A percentile compares a stretch with the other conserved stretches of the same genome.
phyloP scores from a whole-genome alignment of 2,797 vertebrate species.

The Lacerta agilis region DNA sequence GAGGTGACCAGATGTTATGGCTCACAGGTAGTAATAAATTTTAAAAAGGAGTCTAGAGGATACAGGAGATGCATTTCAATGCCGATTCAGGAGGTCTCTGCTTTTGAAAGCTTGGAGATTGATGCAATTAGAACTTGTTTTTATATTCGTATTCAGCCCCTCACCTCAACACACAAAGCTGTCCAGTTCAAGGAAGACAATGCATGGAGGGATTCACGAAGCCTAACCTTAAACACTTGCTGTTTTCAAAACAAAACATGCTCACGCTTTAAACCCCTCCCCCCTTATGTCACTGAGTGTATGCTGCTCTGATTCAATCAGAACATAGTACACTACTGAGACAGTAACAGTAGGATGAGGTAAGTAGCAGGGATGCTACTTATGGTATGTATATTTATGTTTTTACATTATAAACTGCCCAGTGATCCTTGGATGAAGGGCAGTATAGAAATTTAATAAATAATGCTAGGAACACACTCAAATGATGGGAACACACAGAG shows the following conservation, averaged over 20 bases:
- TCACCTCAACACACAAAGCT: background rate
- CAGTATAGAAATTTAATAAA: too few relatives aligned
- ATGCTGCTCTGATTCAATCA: background rate
- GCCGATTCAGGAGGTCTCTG: background rate
- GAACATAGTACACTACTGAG: background rate
- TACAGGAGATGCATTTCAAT: constrained; percentile 25
- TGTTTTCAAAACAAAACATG: background rate
- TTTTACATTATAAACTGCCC: too few relatives aligned
- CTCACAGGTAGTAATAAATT: background rate
- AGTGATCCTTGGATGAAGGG: too few relatives aligned
- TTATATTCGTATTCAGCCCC: background rate
- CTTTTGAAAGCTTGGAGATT: background rate
- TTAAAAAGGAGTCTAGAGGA: constrained; percentile 18
- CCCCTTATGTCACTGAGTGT: background rate
- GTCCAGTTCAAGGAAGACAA: background rate
- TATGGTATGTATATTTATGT: background rate
- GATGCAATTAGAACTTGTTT: background rate
- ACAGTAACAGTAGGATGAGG: background rate
- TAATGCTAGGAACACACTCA: too few relatives aligned
- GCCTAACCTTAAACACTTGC: background rate
- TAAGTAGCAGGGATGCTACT: background rate
- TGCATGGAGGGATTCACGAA: background rate
- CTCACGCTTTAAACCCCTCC: background rate
- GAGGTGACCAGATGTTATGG: background rate
- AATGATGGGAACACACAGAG: background rate